Evolutionary conservation across 2,797 vertebrate species (phyloP), one percentile per base, ranked within the genome.

Genomic region (Sitta carolinensis): DNA sequence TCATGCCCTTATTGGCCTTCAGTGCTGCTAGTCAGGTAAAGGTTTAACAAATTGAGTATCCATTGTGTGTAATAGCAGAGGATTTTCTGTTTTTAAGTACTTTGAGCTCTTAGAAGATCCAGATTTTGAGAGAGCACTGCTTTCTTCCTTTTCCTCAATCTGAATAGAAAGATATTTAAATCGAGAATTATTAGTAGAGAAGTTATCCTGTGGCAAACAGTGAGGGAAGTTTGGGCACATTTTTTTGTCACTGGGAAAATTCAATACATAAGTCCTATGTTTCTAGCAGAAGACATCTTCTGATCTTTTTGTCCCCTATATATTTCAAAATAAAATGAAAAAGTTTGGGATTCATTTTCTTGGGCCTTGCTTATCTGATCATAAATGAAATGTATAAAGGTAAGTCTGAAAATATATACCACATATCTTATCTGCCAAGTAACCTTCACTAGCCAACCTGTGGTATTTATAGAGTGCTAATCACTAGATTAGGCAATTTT

Each of bases 381-480:
- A 22, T 19, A 73, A 36, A 20, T 40, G 32, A 88, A 83, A 80
- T 15, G 10, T 15, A 25, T 52, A 43, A 83, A 58, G 52, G 19
- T 9, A 70, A n/a, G 5, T 25, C 45, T 70, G 52, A 74, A 81
- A 58, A 61, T 38, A 17, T 2, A 48, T 12, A 22, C 18, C 47
- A 45, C 7, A 6, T 86, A 86, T 34, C 68, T 83, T 34, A 55
- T 61, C 45, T 86, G 50, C 51, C 57, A 63, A 84, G 50, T 87
- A 76, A 79, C 45, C 72, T 78, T 86, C 69, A 43, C 16, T 76
- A 0, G 0, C 19, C 88, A 30, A 78, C 72, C 70, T 64, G 30
- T 67, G 69, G 27, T 84, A 64, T 92, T 91, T 87, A 83, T 48
- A 84, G 92, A 80, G 45, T 27, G 47, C 30, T 90, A 61, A 93